Base-by-base conservation (phyloP, 2,113 vertebrate genomes). In the Microcebus lehilahytsara region DNA sequence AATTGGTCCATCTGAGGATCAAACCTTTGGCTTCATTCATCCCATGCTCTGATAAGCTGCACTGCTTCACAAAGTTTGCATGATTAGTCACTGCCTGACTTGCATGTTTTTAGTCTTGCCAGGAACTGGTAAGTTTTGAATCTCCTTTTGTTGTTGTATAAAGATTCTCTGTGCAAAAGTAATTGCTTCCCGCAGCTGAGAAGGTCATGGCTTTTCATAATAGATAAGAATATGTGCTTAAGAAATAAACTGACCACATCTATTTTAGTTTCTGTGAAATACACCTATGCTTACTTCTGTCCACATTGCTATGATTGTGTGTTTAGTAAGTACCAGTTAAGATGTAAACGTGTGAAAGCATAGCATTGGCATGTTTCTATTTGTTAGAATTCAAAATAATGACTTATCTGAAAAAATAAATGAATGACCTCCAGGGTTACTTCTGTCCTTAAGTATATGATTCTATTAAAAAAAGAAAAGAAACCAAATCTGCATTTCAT, bases 91-190 rank as follows among this genome's bases (percentile, higher is more conserved):
- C 11, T 22, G 51, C 22, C 69, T 85, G 77, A 34, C n/a, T 88
- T 32, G 20, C 20, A 56, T 94, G 34, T 30, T 77, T 89, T 90
- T 60, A 32, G 23, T 91, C 85, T 85, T 87, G 27, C 40, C 85
- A 91, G 77, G 93, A 91, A 77, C 74, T 3, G 5, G 27, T 75
- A 90, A 81, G 25, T 83, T 93, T 58, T n/a, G 27, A 93, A 25
- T 97, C 62, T 62, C 67, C 49, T 96, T 91, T 86, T 92, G 37
- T 53, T 83, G 16, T 93, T 91, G 56, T 27, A 42, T 67, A 74
- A 89, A 77, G 42, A 62, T 58, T 86, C 16, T 81, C 72, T 83
- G 34, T 40, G 27, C 25, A 93, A 69, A 78, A 49, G 27, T 93
- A 74, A 92, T 95, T 87, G 80, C 49, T 91, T 96, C 72, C 51